Percentiles rank a stretch among this genome's conserved stretches.
phyloP scores from a whole-genome alignment of 2,888 invertebrate genomes.

The Clistopyga incitator region DNA sequence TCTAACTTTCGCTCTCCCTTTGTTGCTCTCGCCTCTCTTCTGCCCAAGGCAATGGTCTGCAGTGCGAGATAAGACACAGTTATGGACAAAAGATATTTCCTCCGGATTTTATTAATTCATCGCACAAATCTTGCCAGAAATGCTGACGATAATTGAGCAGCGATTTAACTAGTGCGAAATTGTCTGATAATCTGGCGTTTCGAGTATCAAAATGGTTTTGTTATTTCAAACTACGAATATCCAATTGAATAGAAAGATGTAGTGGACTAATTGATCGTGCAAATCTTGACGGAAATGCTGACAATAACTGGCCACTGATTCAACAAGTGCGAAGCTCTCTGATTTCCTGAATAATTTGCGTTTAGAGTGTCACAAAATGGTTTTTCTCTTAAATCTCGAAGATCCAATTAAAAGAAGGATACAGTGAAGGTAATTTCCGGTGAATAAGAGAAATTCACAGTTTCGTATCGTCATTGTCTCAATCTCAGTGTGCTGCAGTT shows the following conservation, averaged over 20 bases:
- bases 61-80: not conserved
- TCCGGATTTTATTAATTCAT: no score
- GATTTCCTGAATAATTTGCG: no score
- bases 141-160: no score
- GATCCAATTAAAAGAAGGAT: not conserved
- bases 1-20: not conserved
- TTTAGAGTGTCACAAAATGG: not conserved
- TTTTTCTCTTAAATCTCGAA: not conserved
- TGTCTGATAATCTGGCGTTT: not conserved
- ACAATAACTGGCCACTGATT: no score
- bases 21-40: slow-evolving; percentile 11
- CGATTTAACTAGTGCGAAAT: no score
- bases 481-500: not conserved
- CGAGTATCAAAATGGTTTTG: no score
- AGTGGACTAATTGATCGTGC: no score
- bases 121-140: no score
- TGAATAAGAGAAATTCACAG: not conserved
- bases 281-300: no score
- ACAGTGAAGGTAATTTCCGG: not conserved
- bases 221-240: not conserved
- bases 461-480: not conserved
- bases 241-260: not conserved
- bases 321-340: no score
- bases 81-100: not conserved
- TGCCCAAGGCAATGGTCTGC: not conserved